These are phyloP conservation scores for Pongo pygmaeus DNA, from an alignment of 2,113 vertebrate genomes.

Conservation along the genomic window DNA sequence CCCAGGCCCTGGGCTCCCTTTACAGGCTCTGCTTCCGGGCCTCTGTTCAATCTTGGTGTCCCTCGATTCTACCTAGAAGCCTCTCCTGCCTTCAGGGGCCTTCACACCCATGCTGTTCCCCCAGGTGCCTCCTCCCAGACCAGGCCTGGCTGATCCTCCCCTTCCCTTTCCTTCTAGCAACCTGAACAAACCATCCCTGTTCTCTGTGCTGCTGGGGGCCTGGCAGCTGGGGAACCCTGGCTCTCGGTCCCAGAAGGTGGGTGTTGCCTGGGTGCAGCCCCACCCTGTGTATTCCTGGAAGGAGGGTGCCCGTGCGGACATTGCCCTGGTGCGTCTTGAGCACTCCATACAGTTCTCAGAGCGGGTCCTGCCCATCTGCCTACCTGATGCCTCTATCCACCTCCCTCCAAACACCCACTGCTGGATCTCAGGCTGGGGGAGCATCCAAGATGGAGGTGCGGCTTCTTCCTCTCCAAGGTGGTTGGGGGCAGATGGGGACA, in stretches of 20 bases:
- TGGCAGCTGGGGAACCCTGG: conserved; percentile 73
- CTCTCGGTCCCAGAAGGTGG: conserved; percentile 55
- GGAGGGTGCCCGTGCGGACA: conserved; percentile 70
- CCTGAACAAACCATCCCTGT: conserved; percentile 10
- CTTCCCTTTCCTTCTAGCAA: conserved; percentile 17
- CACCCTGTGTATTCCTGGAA: conserved; percentile 69
- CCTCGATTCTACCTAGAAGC: neutral
- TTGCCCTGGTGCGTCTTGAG: conserved; percentile 73
- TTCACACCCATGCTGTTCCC: fast-evolving
- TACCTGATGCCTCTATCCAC: conserved; percentile 28
- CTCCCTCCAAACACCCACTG: conserved; percentile 48
- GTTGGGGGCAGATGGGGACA: neutral
- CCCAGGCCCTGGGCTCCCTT: neutral
- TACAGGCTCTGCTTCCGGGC: neutral
- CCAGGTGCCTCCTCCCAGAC: neutral
- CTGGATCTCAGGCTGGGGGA: conserved; percentile 79
- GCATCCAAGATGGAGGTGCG: conserved; percentile 60
- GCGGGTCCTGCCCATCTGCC: conserved; percentile 75
- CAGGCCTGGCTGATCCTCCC: neutral
- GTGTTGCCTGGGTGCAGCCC: conserved; percentile 59
- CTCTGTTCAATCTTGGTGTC: neutral
- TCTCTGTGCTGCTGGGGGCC: conserved; percentile 74
- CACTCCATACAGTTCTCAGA: conserved; percentile 62
- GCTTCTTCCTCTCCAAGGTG: neutral
- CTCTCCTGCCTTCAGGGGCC: neutral